A percentile compares a stretch with the other conserved stretches of the same genome.
phyloP scores from a whole-genome alignment of 2,113 vertebrate genomes.

The Chrysochloris asiatica region DNA sequence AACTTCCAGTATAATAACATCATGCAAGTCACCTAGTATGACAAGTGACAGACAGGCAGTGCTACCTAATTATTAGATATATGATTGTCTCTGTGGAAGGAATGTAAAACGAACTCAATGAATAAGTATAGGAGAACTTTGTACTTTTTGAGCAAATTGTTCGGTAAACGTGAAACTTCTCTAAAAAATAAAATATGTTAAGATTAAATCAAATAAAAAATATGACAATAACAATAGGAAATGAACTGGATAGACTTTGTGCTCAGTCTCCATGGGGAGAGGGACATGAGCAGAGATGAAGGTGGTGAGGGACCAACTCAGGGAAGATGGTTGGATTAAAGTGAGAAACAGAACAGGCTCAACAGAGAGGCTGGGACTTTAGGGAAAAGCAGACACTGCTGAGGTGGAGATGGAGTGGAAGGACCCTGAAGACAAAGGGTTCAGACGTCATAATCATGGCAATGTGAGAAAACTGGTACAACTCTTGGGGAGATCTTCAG shows the following conservation, averaged over 20 bases:
- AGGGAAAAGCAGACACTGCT: not conserved
- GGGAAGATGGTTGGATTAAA: too few species aligned
- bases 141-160: not conserved
- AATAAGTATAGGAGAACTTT: not conserved
- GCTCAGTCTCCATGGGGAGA: not conserved
- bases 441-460: accelerated
- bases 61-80: not conserved
- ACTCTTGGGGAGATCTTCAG: not conserved
- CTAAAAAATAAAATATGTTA: not conserved
- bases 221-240: not conserved
- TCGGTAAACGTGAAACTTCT: not conserved
- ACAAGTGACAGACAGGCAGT: not conserved
- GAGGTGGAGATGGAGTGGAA: not conserved
- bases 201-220: not conserved
- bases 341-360: not conserved
- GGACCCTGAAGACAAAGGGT: not conserved
- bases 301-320: accelerated
- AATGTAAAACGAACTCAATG: not conserved
- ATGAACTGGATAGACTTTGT: not conserved
- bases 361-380: not conserved
- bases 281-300: not conserved
- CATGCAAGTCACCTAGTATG: not conserved
- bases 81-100: not conserved
- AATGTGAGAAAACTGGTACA: not conserved
- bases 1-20: not conserved